phyloP scores from a whole-genome alignment of 2,113 vertebrate species.

The Parotia lawesii region DNA sequence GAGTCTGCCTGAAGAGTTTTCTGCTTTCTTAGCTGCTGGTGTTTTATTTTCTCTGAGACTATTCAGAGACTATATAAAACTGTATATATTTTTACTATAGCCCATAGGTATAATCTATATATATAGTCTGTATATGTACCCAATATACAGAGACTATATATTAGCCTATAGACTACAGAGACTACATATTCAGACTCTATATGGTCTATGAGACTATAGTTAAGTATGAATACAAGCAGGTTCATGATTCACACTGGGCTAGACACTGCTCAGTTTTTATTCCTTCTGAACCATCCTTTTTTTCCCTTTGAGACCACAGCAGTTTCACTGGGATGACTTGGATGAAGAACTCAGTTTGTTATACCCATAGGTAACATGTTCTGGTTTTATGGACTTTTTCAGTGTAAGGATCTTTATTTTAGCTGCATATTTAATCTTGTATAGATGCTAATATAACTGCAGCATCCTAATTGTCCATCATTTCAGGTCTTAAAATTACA shows the following conservation, averaged over 20 bases:
- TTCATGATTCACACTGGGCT: not conserved
- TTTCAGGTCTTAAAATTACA: not conserved
- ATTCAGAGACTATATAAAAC: not conserved
- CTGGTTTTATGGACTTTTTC: not conserved
- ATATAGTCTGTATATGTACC: not conserved
- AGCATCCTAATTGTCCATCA: not conserved
- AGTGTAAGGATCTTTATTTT: not conserved
- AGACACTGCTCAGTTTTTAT: not conserved
- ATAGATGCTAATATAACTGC: not conserved
- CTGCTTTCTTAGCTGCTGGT: not conserved
- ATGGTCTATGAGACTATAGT: not conserved
- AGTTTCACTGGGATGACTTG: not conserved
- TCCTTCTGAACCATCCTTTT: not conserved
- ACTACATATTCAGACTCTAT: not conserved
- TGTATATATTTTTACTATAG: not conserved
- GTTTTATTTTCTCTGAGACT: not conserved
- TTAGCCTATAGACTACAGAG: not conserved
- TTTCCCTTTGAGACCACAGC: not conserved
- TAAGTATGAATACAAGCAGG: not conserved
- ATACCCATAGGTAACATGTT: not conserved
- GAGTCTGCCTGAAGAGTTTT: not conserved
- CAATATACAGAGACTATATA: not conserved
- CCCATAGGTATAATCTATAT: not conserved
- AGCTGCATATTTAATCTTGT: not conserved
- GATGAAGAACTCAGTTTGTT: not conserved